A percentile compares a stretch with the other conserved stretches of the same genome.
Conservation (phyloP, 2,888 invertebrate species). For the Xylocampa areola region DNA sequence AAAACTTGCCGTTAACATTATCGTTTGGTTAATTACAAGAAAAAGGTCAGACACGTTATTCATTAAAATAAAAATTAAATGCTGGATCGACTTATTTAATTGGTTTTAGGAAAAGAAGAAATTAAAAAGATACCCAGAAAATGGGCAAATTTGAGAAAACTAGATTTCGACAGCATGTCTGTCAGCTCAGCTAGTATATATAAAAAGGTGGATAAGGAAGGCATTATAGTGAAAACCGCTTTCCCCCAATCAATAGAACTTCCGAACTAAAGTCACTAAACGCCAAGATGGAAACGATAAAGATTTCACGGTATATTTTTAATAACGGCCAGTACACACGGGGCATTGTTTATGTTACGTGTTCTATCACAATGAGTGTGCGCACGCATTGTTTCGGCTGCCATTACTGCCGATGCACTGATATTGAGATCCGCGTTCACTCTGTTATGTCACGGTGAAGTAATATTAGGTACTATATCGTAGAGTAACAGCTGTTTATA, state of each 20-base stretch:
- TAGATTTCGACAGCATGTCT: no score
- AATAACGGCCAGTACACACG: constrained; percentile 5
- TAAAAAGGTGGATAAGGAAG: not conserved
- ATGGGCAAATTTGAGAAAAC: no score
- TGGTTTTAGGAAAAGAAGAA: no score
- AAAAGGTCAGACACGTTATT: no score
- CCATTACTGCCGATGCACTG: constrained; percentile 15
- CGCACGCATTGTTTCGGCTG: constrained; percentile 48
- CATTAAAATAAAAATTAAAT: no score
- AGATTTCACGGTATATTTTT: constrained; percentile 5
- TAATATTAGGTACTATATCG: constrained; percentile 16
- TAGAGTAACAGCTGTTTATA: no score
- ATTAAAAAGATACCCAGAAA: no score
- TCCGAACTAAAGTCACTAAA: not conserved
- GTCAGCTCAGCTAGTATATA: no score
- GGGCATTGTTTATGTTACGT: constrained; percentile 47
- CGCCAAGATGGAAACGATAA: not conserved
- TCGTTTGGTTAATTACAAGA: no score
- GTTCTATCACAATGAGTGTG: constrained; percentile 44
- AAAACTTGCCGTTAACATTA: no score
- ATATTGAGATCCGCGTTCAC: constrained; percentile 34
- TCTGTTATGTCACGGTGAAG: constrained; percentile 32
- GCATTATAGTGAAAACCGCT: not conserved
- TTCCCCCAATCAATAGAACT: no score
- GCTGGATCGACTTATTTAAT: no score